Evolutionary conservation across 2,113 vertebrate species (phyloP).

Genomic region (Antigone vipio): DNA sequence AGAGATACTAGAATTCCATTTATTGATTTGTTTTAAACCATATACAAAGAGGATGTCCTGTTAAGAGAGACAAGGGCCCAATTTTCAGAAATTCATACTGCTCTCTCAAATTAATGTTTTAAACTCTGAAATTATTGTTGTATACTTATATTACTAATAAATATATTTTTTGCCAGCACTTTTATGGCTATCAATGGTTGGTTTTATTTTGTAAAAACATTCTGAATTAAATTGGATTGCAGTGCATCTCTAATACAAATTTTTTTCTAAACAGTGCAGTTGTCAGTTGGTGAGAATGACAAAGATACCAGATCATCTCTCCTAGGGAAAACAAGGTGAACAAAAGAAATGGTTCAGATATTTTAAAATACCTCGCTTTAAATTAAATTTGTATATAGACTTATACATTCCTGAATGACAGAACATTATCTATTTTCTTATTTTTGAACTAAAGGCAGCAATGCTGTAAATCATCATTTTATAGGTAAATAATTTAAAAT

Average conservation of each 20-base stretch:
- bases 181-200: not conserved
- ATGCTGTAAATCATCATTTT: slow-evolving; percentile 59
- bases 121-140: not conserved
- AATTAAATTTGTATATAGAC: slow-evolving; percentile 40
- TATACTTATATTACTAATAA: not conserved
- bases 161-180: not conserved
- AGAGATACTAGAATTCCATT: slow-evolving; percentile 72
- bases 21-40: slow-evolving; percentile 60
- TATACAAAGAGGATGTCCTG: slow-evolving; percentile 64
- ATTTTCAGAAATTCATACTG: slow-evolving; percentile 66
- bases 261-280: not conserved
- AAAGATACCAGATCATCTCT: slow-evolving; percentile 43
- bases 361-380: slow-evolving; percentile 65
- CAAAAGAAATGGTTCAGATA: slow-evolving; percentile 39
- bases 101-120: slow-evolving; percentile 12
- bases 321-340: slow-evolving; percentile 32
- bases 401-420: slow-evolving; percentile 62
- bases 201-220: slow-evolving; percentile 15
- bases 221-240: slow-evolving; percentile 36
- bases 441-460: slow-evolving; percentile 59
- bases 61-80: slow-evolving; percentile 66
- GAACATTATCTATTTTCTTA: slow-evolving; percentile 1
- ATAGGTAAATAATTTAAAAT: slow-evolving; percentile 57
- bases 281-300: slow-evolving; percentile 34
- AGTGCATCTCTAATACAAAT: not conserved